Percentiles rank a stretch among this genome's conserved stretches.
Conservation (phyloP, 2,888 invertebrate species). For the Pseudoips prasinana region DNA sequence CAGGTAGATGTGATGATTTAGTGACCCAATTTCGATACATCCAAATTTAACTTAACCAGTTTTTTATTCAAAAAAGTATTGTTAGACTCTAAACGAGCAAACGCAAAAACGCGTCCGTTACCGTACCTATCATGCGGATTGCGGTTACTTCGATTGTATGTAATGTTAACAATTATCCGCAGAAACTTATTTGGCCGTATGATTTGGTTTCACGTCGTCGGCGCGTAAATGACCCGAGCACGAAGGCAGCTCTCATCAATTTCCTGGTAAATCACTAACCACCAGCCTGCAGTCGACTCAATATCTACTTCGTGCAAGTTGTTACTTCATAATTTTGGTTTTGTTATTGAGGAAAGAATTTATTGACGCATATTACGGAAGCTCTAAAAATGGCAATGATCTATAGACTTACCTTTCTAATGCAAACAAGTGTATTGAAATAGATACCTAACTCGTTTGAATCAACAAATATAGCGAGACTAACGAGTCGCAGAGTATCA, state of each 20-base stretch:
- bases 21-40: conserved; percentile 48
- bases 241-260: conserved; percentile 43
- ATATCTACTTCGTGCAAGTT: conserved; percentile 43
- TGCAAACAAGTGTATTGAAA: conserved; percentile 23
- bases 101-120: conserved; percentile 61
- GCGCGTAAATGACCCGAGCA: conserved; percentile 44
- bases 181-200: conserved; percentile 37
- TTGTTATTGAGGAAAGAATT: conserved; percentile 23
- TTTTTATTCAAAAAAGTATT: conserved; percentile 53
- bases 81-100: conserved; percentile 47
- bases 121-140: conserved; percentile 45
- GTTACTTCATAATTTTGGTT: conserved; percentile 39
- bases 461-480: conserved; percentile 23
- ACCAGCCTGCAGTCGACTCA: conserved; percentile 30
- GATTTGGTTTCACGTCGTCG: conserved; percentile 34
- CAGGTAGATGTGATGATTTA: conserved; percentile 34
- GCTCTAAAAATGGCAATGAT: conserved; percentile 19
- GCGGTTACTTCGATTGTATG: conserved; percentile 57
- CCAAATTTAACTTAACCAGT: conserved; percentile 48
- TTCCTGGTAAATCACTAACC: conserved; percentile 43
- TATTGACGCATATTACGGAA: conserved; percentile 16
- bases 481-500: conserved; percentile 32
- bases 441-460: conserved; percentile 17
- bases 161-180: conserved; percentile 53
- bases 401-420: conserved; percentile 30